phyloP scores from a whole-genome alignment of 2,797 vertebrate species.

The Oophaga sylvatica region DNA sequence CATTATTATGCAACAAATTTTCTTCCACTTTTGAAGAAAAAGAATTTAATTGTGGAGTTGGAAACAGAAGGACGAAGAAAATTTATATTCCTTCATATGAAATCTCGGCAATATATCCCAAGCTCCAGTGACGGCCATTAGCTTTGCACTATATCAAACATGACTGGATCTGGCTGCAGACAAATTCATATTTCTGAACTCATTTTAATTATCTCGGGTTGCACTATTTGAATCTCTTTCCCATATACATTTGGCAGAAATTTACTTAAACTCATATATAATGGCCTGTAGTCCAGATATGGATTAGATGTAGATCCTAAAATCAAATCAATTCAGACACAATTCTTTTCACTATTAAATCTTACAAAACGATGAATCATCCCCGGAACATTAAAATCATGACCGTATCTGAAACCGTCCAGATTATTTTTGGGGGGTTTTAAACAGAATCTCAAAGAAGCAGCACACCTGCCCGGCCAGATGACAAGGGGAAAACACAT shows the following conservation, averaged over 20 bases:
- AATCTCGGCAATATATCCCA: slow-evolving; percentile 39
- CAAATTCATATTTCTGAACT: slow-evolving; percentile 62
- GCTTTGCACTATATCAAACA: slow-evolving; percentile 59
- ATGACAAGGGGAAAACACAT: not conserved
- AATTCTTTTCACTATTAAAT: slow-evolving; percentile 60
- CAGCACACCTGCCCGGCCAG: not conserved
- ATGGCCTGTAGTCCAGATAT: slow-evolving; percentile 52
- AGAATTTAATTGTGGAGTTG: slow-evolving; percentile 10
- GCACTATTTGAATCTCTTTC: slow-evolving; percentile 54
- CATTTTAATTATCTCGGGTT: slow-evolving; percentile 61
- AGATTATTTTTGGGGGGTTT: not conserved
- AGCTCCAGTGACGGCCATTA: slow-evolving; percentile 54
- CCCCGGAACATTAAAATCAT: slow-evolving; percentile 48
- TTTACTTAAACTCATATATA: slow-evolving; percentile 59
- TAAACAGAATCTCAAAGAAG: not conserved
- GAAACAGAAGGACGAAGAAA: slow-evolving; percentile 48
- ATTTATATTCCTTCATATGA: slow-evolving; percentile 51
- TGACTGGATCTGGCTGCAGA: slow-evolving; percentile 52
- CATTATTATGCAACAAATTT: slow-evolving; percentile 53
- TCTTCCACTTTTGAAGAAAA: slow-evolving; percentile 45
- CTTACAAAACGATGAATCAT: slow-evolving; percentile 56
- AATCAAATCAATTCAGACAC: slow-evolving; percentile 59
- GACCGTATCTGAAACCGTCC: slow-evolving; percentile 40
- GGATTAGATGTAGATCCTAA: slow-evolving; percentile 60
- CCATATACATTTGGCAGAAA: slow-evolving; percentile 58